Base-by-base conservation (phyloP, 2,797 vertebrate genomes). In the Salarias fasciatus region DNA sequence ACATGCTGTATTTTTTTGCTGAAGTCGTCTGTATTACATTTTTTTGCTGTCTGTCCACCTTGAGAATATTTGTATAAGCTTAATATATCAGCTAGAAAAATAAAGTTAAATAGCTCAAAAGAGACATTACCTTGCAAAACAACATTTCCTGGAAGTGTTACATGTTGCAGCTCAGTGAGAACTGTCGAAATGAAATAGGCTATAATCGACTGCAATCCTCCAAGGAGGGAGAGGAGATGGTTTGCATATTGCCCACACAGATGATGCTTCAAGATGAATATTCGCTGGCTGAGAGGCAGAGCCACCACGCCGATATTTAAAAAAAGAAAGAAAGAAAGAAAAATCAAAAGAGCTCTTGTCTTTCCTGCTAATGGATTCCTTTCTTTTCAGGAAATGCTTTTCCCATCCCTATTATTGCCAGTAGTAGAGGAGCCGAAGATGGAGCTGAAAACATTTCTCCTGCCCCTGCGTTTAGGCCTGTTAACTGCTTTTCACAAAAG, bases 241-340 rank as follows among this genome's bases (percentile, higher is more conserved):
- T 93, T 92, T 94, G 92, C 91, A 92, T 93, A 90, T 86, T 89
- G 87, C 89, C 88, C 89, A 88, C 86, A 92, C 83, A 91, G 89
- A 92, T 92, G 92, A 89, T 91, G 88, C 88, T 88, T 88, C 86
- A 86, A 91, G 88, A 91, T 90, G 85, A 85, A 91, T 90, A 86
- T 73, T 90, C 88, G 84, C 90, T 83, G 84, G 77, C 82, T 79
- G 86, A 80, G 79, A 85, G 70, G 81, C 85, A 86, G 82, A 75
- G 72, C 70, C 74, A 71, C 35, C 81, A 82, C 66, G 9, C 33
- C 80, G 78, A 86, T 83, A 30, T 9, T 35, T 1, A 35, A 35
- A 35, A 35, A 76, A 75, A 64, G 42, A 71, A 29, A 24, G 41
- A 41, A 62, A 43, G 60, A 51, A 59, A 72, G 82, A 84, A 66